phyloP scores from a whole-genome alignment of 2,113 vertebrate genomes.

The Thalassarche chlororhynchos region DNA sequence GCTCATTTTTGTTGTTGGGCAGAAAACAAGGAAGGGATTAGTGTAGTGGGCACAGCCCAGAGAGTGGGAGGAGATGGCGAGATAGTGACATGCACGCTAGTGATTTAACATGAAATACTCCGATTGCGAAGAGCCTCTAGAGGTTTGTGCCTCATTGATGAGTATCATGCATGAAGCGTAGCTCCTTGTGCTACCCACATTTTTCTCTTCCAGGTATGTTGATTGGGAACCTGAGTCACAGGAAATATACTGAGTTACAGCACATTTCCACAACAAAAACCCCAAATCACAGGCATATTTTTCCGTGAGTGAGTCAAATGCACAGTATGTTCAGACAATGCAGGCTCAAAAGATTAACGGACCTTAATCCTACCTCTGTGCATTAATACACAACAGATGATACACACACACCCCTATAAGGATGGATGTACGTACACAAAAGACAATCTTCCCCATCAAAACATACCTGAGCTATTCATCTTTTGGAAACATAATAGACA shows the following conservation, averaged over 20 bases:
- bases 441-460: not conserved
- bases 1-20: not conserved
- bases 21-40: not conserved
- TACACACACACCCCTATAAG: not conserved
- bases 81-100: not conserved
- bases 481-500: not conserved
- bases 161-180: not conserved
- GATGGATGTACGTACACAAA: accelerated
- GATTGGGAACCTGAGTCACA: not conserved
- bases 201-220: not conserved
- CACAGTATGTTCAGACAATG: not conserved
- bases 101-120: slow-evolving; percentile 13
- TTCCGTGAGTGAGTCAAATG: not conserved
- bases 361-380: not conserved
- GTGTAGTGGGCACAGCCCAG: slow-evolving; percentile 17
- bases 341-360: not conserved
- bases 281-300: not conserved
- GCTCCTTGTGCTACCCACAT: not conserved
- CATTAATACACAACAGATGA: not conserved
- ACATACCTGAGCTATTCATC: not conserved
- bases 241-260: not conserved
- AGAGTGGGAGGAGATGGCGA: not conserved
- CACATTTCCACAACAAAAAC: not conserved
- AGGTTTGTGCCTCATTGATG: slow-evolving; percentile 45
- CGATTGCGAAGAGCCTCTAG: not conserved